phyloP scores from a whole-genome alignment of 2,888 invertebrate species.

The Protodeltote pygarga region DNA sequence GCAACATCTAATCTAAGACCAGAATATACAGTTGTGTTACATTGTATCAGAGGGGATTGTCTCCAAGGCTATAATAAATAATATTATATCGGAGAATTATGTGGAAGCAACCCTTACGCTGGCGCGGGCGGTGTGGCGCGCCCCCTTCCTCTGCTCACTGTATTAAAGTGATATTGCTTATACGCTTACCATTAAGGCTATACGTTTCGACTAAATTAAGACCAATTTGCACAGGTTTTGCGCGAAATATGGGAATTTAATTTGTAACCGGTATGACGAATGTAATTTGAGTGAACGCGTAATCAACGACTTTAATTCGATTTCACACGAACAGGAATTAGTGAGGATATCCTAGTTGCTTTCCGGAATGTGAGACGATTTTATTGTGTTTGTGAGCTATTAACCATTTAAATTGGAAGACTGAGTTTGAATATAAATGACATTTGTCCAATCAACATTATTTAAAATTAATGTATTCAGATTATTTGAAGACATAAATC shows the following conservation, averaged over 20 bases:
- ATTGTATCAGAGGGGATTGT: slow-evolving; percentile 64
- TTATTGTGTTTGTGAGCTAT: not conserved
- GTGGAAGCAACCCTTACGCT: slow-evolving; percentile 60
- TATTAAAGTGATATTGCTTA: slow-evolving; percentile 80
- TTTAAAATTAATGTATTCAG: slow-evolving; percentile 12
- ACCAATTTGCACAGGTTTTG: slow-evolving; percentile 82
- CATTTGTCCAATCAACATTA: not conserved
- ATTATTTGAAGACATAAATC: slow-evolving; percentile 16
- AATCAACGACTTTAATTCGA: slow-evolving; percentile 76
- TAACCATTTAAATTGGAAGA: not conserved
- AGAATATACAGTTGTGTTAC: slow-evolving; percentile 58
- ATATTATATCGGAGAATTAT: slow-evolving; percentile 68
- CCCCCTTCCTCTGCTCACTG: slow-evolving; percentile 53
- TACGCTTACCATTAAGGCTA: slow-evolving; percentile 78
- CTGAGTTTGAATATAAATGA: slow-evolving; percentile 6
- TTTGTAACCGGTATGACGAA: slow-evolving; percentile 75
- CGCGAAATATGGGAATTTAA: slow-evolving; percentile 79
- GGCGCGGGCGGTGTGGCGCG: slow-evolving; percentile 43
- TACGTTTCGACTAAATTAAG: slow-evolving; percentile 83
- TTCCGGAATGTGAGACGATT: slow-evolving; percentile 10
- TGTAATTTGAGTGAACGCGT: slow-evolving; percentile 75
- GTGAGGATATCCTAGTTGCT: slow-evolving; percentile 25
- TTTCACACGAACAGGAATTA: slow-evolving; percentile 54
- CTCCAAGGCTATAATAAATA: slow-evolving; percentile 72
- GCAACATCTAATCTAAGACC: slow-evolving; percentile 46